These are phyloP conservation scores for Syritta pipiens DNA, from an alignment of 2,888 invertebrate species.

Conservation along the genomic window DNA sequence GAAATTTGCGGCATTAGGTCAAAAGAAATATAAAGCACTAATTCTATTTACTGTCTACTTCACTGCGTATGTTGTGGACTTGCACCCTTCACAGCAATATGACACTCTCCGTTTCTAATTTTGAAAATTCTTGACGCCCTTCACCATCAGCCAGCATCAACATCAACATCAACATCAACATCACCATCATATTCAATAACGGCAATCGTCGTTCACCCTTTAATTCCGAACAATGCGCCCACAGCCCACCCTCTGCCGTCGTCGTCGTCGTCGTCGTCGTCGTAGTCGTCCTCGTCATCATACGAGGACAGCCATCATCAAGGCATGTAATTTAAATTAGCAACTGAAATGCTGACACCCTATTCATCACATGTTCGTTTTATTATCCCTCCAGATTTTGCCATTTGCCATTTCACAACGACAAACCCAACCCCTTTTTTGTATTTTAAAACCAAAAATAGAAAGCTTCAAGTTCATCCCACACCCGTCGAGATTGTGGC, in stretches of 20 bases:
- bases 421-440: not conserved
- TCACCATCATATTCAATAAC: conserved; percentile 10
- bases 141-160: not conserved
- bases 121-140: not conserved
- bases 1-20: too few species aligned
- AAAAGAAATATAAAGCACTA: too few species aligned
- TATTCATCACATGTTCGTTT: conserved; percentile 41
- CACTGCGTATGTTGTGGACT: too few species aligned
- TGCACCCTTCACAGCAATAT: too few species aligned
- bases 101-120: too few species aligned
- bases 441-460: not conserved
- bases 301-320: conserved; percentile 11
- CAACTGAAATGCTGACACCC: conserved; percentile 44
- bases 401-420: not conserved
- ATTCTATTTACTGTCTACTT: too few species aligned
- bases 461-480: conserved; percentile 10
- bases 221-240: conserved; percentile 9
- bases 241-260: conserved; percentile 8
- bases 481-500: conserved; percentile 4
- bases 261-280: too few species aligned
- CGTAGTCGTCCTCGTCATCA: too few species aligned
- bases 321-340: conserved; percentile 51
- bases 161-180: too few species aligned
- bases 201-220: conserved; percentile 21
- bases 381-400: conserved; percentile 1